Evolutionary conservation across 2,888 invertebrate species (phyloP).

Genomic region (Globia sparganii): DNA sequence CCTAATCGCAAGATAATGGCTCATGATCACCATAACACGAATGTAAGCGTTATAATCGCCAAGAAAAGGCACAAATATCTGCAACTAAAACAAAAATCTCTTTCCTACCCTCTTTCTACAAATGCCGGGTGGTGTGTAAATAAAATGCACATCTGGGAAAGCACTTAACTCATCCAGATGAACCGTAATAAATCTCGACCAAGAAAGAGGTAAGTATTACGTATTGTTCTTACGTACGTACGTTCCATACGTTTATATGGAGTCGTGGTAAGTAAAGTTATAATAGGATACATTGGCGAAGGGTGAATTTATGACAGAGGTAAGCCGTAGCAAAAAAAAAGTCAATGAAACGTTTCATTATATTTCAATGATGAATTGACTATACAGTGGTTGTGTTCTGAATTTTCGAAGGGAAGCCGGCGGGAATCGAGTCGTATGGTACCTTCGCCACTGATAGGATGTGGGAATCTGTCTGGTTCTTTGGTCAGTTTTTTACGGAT

Average conservation of each 20-base stretch:
- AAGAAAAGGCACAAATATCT: background rate
- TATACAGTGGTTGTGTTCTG: no score
- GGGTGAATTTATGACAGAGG: no score
- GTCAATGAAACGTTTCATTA: no score
- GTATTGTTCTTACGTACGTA: slow-evolving; percentile 36
- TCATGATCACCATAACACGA: background rate
- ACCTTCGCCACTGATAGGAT: no score
- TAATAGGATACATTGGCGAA: no score
- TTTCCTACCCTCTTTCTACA: background rate
- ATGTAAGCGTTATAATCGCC: background rate
- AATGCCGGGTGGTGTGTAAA: slow-evolving; percentile 42
- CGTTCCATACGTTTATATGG: slow-evolving; percentile 4
- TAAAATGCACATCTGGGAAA: slow-evolving; percentile 56
- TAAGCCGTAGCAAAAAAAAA: no score
- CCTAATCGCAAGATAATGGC: background rate
- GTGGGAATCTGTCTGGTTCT: background rate
- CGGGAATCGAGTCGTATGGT: no score
- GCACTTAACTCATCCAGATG: slow-evolving; percentile 56
- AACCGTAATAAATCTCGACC: slow-evolving; percentile 52
- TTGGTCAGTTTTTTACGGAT: background rate
- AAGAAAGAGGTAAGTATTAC: slow-evolving; percentile 49
- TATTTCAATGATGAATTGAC: no score
- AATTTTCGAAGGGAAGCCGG: no score
- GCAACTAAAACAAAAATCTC: slow-evolving; percentile 13
- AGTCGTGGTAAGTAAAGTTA: background rate